Evolutionary conservation across 2,113 vertebrate species (phyloP), one percentile per base, ranked within the genome.

Genomic region (Acanthochromis polyacanthus): DNA sequence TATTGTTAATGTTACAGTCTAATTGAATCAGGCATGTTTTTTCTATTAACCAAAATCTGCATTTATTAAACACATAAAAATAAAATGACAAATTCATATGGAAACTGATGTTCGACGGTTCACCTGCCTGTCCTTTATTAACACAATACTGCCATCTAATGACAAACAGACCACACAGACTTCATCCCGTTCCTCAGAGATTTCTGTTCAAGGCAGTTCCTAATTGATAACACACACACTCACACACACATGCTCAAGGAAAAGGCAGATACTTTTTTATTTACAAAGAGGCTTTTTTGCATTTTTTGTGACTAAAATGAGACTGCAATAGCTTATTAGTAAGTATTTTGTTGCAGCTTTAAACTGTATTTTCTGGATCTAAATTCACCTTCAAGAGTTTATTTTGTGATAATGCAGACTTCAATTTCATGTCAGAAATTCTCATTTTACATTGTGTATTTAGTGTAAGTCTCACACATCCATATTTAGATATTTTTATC

Each of bases 61-160:
- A 10, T 5, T 10, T 25, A 4, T 28, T 43, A 55, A 70, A 14
- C 4, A 50, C 10, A 5, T 30, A 10, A 56, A 64, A 80, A 56
- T 50, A 25, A 56, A 32, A 60, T 17, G 10, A 57, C 7, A 51
- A 60, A 40, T 22, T 62, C 2, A 68, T 8, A 14, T 16, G 5
- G 0, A 62, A 45, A n/a, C 20, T 32, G 45, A 20, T 46, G 8
- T 15, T 3, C 1, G 38, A 55, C 12, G 4, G 8, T n/a, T 9
- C 9, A 23, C 9, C 20, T 57, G 12, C 19, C 19, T 71, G 38
- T 48, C 9, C 12, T 78, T 83, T 70, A 66, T 52, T 53, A 77
- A 84, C 68, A 84, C 91, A 92, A 90, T 86, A 92, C 88, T 94
- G 93, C 92, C 95, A 94, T 89, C 94, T 95, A 91, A 68, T 87